Percentiles rank a stretch among this genome's conserved stretches.
Conservation (phyloP, 1,140 invertebrate species). For the Portunus trituberculatus region DNA sequence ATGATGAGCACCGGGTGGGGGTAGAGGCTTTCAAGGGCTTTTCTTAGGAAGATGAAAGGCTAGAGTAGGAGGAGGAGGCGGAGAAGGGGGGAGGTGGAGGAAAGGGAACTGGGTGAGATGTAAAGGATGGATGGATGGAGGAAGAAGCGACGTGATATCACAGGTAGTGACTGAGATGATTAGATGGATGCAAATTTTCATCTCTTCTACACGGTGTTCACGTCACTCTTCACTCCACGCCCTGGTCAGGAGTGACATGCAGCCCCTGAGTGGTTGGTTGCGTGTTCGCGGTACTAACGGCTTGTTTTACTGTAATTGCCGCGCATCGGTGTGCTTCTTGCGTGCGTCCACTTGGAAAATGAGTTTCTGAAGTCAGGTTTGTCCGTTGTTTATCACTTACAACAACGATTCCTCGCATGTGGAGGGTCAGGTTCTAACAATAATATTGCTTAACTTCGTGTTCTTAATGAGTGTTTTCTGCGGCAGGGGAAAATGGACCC, state of each 20-base stretch:
- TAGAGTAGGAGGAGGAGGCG: background rate
- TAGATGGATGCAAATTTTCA: background rate
- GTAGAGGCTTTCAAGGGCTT: background rate
- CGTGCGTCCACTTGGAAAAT: background rate
- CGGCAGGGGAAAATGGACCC: background rate
- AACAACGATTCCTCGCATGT: background rate
- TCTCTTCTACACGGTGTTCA: background rate
- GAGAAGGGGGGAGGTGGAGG: background rate
- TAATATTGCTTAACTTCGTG: background rate
- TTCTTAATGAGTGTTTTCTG: background rate
- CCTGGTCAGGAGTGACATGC: background rate
- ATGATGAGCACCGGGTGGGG: background rate
- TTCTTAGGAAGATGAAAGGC: background rate
- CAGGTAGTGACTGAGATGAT: background rate
- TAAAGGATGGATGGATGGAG: background rate
- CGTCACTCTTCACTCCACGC: background rate
- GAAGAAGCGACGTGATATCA: no score
- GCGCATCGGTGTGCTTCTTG: background rate
- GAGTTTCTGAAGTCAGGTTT: background rate
- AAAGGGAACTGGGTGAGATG: no score
- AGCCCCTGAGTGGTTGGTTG: background rate
- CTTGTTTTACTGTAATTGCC: conserved; percentile 5
- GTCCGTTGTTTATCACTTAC: background rate
- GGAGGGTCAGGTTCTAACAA: background rate
- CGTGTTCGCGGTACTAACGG: background rate